These are phyloP conservation scores for Neotoma lepida DNA, from an alignment of 2,113 vertebrate genomes.

Conservation along the genomic window DNA sequence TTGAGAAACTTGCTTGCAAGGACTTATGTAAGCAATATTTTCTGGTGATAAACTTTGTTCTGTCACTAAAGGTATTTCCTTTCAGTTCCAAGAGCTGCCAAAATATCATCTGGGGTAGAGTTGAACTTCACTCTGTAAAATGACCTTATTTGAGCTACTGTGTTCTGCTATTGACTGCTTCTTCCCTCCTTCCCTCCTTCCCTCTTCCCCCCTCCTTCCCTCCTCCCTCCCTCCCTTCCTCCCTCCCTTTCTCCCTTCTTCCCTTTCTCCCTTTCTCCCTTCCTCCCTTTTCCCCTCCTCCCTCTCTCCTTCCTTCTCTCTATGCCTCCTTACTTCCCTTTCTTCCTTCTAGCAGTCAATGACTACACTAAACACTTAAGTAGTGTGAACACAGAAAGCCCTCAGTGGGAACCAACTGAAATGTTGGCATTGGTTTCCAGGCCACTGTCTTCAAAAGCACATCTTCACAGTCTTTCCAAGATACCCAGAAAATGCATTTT, in stretches of 20 bases:
- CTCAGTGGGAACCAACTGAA: not conserved
- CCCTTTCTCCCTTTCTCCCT: no score
- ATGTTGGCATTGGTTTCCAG: not conserved
- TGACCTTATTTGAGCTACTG: constrained; percentile 92
- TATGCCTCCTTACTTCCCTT: no score
- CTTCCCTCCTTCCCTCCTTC: no score
- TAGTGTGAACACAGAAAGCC: not conserved
- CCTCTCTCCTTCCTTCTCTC: no score
- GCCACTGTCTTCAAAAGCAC: constrained; percentile 76
- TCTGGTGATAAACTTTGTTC: constrained; percentile 92
- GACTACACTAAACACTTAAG: no score
- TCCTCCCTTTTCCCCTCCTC: no score
- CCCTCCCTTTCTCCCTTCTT: no score
- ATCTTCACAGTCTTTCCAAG: constrained; percentile 94
- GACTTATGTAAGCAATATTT: constrained; percentile 93
- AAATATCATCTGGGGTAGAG: constrained; percentile 93
- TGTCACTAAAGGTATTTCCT: constrained; percentile 92
- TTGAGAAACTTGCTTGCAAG: constrained; percentile 96
- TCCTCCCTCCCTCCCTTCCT: no score
- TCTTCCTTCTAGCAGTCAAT: no score
- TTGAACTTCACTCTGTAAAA: constrained; percentile 95
- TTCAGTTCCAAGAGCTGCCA: constrained; percentile 93
- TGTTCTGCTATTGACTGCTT: constrained; percentile 86
- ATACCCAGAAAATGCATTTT: constrained; percentile 96
- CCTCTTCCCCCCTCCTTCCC: no score